Base-by-base conservation (phyloP, 2,113 vertebrate genomes). In the Lagopus leucura region DNA sequence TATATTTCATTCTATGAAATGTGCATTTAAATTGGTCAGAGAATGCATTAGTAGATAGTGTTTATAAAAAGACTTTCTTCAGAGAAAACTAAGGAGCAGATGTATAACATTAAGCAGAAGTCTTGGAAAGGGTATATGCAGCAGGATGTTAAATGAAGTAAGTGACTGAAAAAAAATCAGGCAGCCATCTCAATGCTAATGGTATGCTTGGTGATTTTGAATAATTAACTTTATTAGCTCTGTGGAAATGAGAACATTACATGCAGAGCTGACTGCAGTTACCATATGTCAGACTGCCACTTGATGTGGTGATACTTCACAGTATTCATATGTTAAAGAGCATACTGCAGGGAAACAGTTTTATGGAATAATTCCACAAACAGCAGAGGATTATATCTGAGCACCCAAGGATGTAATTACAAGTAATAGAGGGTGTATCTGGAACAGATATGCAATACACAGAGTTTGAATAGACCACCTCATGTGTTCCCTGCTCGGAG, bases 191-290 rank as follows among this genome's bases (percentile, higher is more conserved):
- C 32, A 73, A 17, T 1, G 1, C 27, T 73, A 82, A 69, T 58
- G 48, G 32, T 61, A 72, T 64, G 45, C 42, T 75, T 78, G 30
- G 16, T 83, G 76, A 55, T 92, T 93, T 84, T 88, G 77, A 96
- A 88, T 88, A 93, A 96, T 86, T 78, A 92, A 81, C 32, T 86
- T 92, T 93, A 93, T 90, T 84, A 84, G 10, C 57, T 84, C 57
- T 15, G 52, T 69, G 34, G 80, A 90, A 94, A 86, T 36, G 13
- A 82, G 77, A 78, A n/a, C 34, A 40, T 78, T 61, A 65, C 88
- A 89, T 0, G 30, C 90, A 90, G 95, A 71, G 88, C 65, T 81
- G 73, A 69, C 61, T 92, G 77, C 80, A 75, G 66, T 90, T 84
- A 43, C 93, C 73, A 75, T 81, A 93, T 90, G 90, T 83, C 1